Percentiles rank a stretch among this genome's conserved stretches.
Conservation (phyloP, 2,888 invertebrate species). For the Mythimna vitellina region DNA sequence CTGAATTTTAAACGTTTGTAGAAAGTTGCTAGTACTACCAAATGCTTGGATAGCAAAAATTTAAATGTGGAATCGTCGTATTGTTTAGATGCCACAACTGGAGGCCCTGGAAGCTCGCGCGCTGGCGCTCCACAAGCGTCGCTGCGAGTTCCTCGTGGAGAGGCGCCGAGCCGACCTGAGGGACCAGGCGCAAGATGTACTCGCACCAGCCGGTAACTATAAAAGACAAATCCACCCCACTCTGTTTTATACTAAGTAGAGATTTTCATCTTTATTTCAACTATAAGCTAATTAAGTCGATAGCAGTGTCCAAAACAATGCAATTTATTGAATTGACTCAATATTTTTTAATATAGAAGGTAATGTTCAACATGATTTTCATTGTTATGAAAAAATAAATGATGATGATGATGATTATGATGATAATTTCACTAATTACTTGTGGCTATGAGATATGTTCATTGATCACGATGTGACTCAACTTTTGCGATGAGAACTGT, state of each 20-base stretch:
- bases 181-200: slow-evolving; percentile 98
- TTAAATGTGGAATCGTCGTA: neutral
- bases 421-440: no score
- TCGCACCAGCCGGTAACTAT: slow-evolving; percentile 82
- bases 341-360: no score
- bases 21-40: neutral
- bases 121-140: slow-evolving; percentile 92
- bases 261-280: neutral
- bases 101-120: slow-evolving; percentile 95
- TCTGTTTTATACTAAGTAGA: no score
- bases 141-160: slow-evolving; percentile 94
- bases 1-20: no score
- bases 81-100: slow-evolving; percentile 92
- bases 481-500: no score
- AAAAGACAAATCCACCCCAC: no score
- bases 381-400: no score
- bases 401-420: no score
- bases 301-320: neutral
- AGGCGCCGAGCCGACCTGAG: slow-evolving; percentile 97
- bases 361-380: no score
- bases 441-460: no score
- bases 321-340: neutral
- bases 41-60: neutral
- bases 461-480: no score
- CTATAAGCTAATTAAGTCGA: no score